These are phyloP conservation scores for Trichonephila clavata DNA, from an alignment of 1,140 invertebrate species.

Conservation along the genomic window DNA sequence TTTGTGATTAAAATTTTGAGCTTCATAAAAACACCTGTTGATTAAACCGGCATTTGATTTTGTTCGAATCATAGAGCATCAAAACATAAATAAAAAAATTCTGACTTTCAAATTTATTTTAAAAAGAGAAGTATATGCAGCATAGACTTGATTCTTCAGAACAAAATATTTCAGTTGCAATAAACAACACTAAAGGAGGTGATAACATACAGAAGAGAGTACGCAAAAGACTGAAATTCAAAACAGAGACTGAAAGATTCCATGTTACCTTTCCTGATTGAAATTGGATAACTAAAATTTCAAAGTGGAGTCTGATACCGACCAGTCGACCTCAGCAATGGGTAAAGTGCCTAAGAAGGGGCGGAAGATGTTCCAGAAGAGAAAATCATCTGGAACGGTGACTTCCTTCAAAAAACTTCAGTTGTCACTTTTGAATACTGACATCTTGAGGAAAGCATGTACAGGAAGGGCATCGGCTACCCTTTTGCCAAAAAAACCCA, in stretches of 20 bases:
- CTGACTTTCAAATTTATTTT: too few species aligned
- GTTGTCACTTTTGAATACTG: conserved; percentile 77
- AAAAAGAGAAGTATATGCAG: background rate
- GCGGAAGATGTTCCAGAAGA: conserved; percentile 59
- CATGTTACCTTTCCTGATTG: conserved; percentile 6
- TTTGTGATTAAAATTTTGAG: background rate
- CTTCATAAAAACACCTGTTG: background rate
- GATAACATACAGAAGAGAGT: background rate
- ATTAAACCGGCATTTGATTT: background rate
- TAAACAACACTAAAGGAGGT: background rate
- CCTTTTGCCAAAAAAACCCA: conserved; percentile 77
- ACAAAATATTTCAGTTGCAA: background rate
- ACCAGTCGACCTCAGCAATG: conserved; percentile 30
- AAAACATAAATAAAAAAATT: too few species aligned
- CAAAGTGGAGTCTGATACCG: conserved; percentile 60
- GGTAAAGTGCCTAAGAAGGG: conserved; percentile 71
- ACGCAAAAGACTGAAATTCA: background rate
- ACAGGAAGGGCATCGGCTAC: conserved; percentile 64
- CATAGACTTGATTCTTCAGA: background rate
- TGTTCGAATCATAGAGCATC: background rate
- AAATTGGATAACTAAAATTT: background rate
- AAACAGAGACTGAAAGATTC: background rate
- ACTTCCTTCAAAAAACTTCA: conserved; percentile 78
- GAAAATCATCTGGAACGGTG: conserved; percentile 73
- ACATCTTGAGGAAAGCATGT: conserved; percentile 72